A percentile compares a stretch with the other conserved stretches of the same genome.
phyloP scores from a whole-genome alignment of 2,888 invertebrate genomes.

The Muschampia plurimacula region DNA sequence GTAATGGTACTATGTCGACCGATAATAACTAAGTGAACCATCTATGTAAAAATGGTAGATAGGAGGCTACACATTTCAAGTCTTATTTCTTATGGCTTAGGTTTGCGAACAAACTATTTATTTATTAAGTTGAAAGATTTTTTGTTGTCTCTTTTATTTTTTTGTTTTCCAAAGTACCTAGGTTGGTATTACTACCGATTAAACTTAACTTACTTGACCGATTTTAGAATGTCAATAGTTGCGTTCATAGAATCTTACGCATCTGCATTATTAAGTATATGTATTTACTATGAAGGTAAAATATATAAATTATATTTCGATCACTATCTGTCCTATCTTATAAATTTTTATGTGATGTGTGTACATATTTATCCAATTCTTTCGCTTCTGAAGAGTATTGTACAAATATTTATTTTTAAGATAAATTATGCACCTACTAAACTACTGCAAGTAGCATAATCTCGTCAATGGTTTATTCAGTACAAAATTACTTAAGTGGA shows the following conservation, averaged over 20 bases:
- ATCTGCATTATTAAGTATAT: too few species aligned
- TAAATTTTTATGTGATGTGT: neutral
- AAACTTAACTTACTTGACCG: too few species aligned
- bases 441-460: constrained; percentile 3
- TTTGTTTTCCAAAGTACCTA: too few species aligned
- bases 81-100: neutral
- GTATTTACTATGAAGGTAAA: too few species aligned
- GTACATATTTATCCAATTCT: constrained; percentile 5
- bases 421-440: constrained; percentile 9
- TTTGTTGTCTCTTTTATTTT: too few species aligned
- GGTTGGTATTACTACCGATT: too few species aligned
- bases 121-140: too few species aligned
- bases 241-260: too few species aligned
- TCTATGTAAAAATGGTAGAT: neutral
- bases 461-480: neutral
- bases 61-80: neutral
- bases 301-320: too few species aligned
- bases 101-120: neutral
- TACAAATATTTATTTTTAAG: constrained; percentile 7
- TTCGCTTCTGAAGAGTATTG: constrained; percentile 2
- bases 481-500: constrained; percentile 12
- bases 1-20: constrained; percentile 14
- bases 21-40: constrained; percentile 11
- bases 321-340: too few species aligned
- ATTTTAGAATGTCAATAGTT: too few species aligned